Evolutionary conservation across 2,888 invertebrate genomes (phyloP).

Genomic region (Coremacera marginata): DNA sequence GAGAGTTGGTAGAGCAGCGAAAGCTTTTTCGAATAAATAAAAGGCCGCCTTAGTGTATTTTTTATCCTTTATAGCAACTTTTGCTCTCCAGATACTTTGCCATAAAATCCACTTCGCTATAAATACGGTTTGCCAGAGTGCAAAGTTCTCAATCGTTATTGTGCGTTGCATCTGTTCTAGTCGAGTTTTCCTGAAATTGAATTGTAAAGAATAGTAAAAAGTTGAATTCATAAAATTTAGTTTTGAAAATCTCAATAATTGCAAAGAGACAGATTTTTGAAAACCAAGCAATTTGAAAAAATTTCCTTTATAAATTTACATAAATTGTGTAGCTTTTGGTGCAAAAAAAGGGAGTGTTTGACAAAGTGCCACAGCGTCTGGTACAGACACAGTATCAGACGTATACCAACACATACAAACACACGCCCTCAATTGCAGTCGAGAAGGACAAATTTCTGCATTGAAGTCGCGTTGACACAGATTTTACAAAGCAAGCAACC

Average conservation of each 20-base stretch:
- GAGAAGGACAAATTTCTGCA: slow-evolving; percentile 38
- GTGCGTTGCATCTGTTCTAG: slow-evolving; percentile 27
- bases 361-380: slow-evolving; percentile 43
- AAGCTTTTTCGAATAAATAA: not conserved
- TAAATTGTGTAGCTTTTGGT: slow-evolving; percentile 22
- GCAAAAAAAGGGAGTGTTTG: slow-evolving; percentile 20
- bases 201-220: not conserved
- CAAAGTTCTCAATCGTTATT: slow-evolving; percentile 31
- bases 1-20: too few species aligned
- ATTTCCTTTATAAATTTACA: not conserved
- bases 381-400: slow-evolving; percentile 24
- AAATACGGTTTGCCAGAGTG: not conserved
- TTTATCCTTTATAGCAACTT: not conserved
- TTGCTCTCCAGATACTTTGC: not conserved
- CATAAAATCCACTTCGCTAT: not conserved
- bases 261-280: not conserved
- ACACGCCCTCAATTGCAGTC: slow-evolving; percentile 33
- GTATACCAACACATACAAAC: slow-evolving; percentile 32
- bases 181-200: not conserved
- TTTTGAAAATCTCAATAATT: too few species aligned
- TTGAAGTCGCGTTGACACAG: slow-evolving; percentile 50
- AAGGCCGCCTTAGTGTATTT: not conserved
- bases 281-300: not conserved
- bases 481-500: slow-evolving; percentile 38
- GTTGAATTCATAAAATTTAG: not conserved